A percentile compares a stretch with the other conserved stretches of the same genome.
These are phyloP conservation scores for Perithous albicinctus DNA, from an alignment of 2,888 invertebrate genomes.

Conservation along the genomic window DNA sequence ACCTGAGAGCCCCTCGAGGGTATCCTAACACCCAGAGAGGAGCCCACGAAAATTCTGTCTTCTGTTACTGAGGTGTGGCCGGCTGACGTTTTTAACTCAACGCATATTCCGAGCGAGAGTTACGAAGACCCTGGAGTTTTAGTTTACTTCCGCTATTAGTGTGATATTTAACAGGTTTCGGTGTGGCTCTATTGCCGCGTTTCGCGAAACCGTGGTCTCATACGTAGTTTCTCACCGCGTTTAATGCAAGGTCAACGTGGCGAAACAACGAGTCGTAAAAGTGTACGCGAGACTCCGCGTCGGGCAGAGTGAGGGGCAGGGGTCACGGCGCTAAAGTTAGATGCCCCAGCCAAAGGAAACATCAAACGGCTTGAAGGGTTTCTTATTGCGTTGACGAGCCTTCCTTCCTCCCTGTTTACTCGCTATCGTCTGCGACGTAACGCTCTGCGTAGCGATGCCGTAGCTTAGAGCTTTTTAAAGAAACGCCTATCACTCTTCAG, in stretches of 20 bases:
- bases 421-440: background rate
- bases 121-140: slow-evolving; percentile 7
- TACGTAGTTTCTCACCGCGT: slow-evolving; percentile 17
- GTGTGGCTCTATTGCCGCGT: background rate
- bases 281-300: too few species aligned
- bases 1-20: background rate
- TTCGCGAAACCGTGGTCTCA: background rate
- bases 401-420: slow-evolving; percentile 11
- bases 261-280: slow-evolving; percentile 39
- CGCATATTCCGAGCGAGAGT: background rate
- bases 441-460: background rate
- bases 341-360: slow-evolving; percentile 44
- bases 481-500: slow-evolving; percentile 2
- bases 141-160: slow-evolving; percentile 38
- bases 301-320: background rate
- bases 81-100: background rate
- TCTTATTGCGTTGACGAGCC: slow-evolving; percentile 31
- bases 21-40: background rate
- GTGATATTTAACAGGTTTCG: slow-evolving; percentile 44
- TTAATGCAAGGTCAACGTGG: slow-evolving; percentile 44
- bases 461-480: slow-evolving; percentile 2
- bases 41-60: background rate
- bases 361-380: slow-evolving; percentile 46
- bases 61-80: background rate
- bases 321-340: slow-evolving; percentile 31